These are phyloP conservation scores for Stegodyphus mimosarum DNA, from an alignment of 1,140 invertebrate genomes.

Conservation along the genomic window DNA sequence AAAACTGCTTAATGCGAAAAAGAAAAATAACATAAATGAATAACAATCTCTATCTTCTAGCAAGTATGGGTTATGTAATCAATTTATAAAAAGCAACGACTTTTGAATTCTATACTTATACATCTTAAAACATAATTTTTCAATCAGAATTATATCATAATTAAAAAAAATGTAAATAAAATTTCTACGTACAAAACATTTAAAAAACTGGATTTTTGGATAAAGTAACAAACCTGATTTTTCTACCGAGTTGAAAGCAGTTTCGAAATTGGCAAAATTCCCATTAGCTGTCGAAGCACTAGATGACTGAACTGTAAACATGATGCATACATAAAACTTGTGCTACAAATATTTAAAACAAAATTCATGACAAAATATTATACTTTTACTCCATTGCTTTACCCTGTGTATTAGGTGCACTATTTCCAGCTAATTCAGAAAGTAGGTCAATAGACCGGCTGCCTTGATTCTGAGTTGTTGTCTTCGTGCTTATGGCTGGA, in stretches of 20 bases:
- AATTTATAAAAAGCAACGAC: too few species aligned
- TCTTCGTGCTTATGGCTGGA: conserved; percentile 48
- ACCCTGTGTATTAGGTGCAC: conserved; percentile 23
- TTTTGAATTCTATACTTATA: too few species aligned
- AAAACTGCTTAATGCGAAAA: neutral
- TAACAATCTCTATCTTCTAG: too few species aligned
- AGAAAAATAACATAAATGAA: neutral
- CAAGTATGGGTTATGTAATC: too few species aligned
- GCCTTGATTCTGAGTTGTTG: conserved; percentile 47
- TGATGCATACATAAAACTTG: neutral
- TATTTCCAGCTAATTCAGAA: conserved; percentile 34
- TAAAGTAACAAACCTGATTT: conserved; percentile 48
- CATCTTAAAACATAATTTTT: too few species aligned
- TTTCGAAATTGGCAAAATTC: conserved; percentile 67
- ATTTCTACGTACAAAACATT: too few species aligned
- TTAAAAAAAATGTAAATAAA: too few species aligned
- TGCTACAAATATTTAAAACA: neutral
- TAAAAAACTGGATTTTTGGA: too few species aligned
- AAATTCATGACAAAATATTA: too few species aligned
- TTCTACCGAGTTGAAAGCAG: conserved; percentile 58
- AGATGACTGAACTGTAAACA: conserved; percentile 1
- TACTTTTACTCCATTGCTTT: too few species aligned
- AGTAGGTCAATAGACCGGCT: conserved; percentile 53
- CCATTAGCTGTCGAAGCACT: conserved; percentile 63
- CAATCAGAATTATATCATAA: too few species aligned